phyloP scores from a whole-genome alignment of 1,140 invertebrate genomes.

The Macrobrachium rosenbergii region DNA sequence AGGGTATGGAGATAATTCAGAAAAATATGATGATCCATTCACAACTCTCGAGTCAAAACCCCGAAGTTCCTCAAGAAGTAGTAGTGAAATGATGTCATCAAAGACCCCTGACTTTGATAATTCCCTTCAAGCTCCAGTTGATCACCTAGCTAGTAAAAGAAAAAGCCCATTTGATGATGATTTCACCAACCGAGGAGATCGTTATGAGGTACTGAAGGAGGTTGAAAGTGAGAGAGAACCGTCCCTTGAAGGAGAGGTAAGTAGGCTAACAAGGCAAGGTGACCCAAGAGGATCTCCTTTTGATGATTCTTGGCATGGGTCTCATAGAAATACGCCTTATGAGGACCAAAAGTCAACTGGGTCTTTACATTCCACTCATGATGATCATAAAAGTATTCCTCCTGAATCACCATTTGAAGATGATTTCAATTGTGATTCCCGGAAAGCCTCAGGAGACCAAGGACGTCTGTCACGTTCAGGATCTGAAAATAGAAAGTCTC shows the following conservation, averaged over 20 bases:
- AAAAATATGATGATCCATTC: constrained; percentile 64
- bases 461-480: constrained; percentile 46
- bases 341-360: constrained; percentile 64
- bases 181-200: constrained; percentile 57
- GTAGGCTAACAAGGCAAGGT: constrained; percentile 49
- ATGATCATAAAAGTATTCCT: constrained; percentile 49
- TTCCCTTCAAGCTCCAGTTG: constrained; percentile 52
- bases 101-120: constrained; percentile 38
- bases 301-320: constrained; percentile 64
- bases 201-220: constrained; percentile 65
- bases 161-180: constrained; percentile 66
- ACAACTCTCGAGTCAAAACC: constrained; percentile 51
- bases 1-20: constrained; percentile 43
- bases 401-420: constrained; percentile 58
- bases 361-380: constrained; percentile 63
- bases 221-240: constrained; percentile 64
- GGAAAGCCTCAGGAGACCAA: constrained; percentile 48
- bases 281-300: constrained; percentile 56
- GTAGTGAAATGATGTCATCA: constrained; percentile 21
- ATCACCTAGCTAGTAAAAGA: constrained; percentile 40
- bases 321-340: constrained; percentile 62
- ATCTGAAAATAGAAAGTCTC: constrained; percentile 59
- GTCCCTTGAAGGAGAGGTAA: constrained; percentile 63
- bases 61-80: constrained; percentile 42
- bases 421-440: constrained; percentile 46